A percentile compares a stretch with the other conserved stretches of the same genome.
These are phyloP conservation scores for Thunnus albacares DNA, from an alignment of 2,797 vertebrate species.

Conservation along the genomic window DNA sequence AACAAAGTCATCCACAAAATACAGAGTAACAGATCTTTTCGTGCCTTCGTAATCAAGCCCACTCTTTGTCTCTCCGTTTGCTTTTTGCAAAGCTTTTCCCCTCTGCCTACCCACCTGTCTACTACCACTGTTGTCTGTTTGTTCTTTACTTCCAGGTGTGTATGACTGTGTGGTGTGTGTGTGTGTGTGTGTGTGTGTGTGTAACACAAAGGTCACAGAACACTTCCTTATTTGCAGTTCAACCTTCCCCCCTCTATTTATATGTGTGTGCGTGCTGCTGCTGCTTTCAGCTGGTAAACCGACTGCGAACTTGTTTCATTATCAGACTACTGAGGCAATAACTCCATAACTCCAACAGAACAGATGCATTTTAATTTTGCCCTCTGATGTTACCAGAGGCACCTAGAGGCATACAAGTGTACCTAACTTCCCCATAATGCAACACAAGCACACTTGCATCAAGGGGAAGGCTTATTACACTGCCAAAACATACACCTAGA, in stretches of 20 bases:
- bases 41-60: background rate
- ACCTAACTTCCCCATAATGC: slow-evolving; percentile 30
- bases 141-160: slow-evolving; percentile 72
- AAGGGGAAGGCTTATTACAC: background rate
- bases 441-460: slow-evolving; percentile 26
- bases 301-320: slow-evolving; percentile 12
- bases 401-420: background rate
- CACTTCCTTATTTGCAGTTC: slow-evolving; percentile 84
- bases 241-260: slow-evolving; percentile 48
- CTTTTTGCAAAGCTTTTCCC: slow-evolving; percentile 27
- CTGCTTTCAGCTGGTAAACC: slow-evolving; percentile 35
- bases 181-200: slow-evolving; percentile 16
- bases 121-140: slow-evolving; percentile 30
- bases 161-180: slow-evolving; percentile 20
- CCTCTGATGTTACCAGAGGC: background rate
- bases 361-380: background rate
- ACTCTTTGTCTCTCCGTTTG: slow-evolving; percentile 7
- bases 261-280: background rate
- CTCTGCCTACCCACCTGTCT: slow-evolving; percentile 59
- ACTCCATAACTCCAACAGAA: background rate
- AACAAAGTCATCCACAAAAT: slow-evolving; percentile 9
- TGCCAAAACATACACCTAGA: background rate
- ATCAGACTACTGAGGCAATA: slow-evolving; percentile 4
- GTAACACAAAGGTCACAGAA: slow-evolving; percentile 73
- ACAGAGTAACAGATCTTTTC: background rate